phyloP scores from a whole-genome alignment of 2,113 vertebrate genomes.

The Lasiurus cinereus region DNA sequence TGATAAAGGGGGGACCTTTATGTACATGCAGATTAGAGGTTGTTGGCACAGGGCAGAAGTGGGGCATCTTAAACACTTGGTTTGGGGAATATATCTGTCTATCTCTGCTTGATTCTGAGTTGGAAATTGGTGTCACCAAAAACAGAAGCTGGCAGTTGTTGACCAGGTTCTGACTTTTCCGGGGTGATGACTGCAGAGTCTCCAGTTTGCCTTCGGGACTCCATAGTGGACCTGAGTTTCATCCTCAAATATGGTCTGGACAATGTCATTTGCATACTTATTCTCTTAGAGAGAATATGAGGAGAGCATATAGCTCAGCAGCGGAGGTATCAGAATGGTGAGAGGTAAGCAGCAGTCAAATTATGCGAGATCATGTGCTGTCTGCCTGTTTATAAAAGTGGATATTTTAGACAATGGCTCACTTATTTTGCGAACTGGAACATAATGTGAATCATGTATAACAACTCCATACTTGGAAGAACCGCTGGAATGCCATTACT shows the following conservation, averaged over 20 bases:
- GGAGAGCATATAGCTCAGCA: neutral
- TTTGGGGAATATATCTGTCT: neutral
- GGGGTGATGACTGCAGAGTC: neutral
- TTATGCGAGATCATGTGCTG: neutral
- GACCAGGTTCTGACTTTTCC: neutral
- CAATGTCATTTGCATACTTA: neutral
- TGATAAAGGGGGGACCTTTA: neutral
- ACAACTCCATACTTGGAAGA: neutral
- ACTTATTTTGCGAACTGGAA: neutral
- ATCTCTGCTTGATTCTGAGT: neutral
- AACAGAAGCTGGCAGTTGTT: neutral
- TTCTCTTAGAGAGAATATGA: neutral
- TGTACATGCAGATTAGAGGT: neutral
- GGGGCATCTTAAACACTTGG: no score
- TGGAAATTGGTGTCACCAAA: neutral
- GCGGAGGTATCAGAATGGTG: neutral
- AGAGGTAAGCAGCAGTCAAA: neutral
- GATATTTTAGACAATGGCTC: neutral
- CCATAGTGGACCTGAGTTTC: neutral
- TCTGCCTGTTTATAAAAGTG: neutral
- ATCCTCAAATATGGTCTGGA: neutral
- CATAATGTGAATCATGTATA: neutral
- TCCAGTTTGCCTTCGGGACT: neutral
- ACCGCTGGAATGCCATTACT: neutral
- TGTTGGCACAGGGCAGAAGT: neutral